These are phyloP conservation scores for Drosophila meridionalis DNA, from an alignment of 2,888 invertebrate genomes.

Conservation along the genomic window DNA sequence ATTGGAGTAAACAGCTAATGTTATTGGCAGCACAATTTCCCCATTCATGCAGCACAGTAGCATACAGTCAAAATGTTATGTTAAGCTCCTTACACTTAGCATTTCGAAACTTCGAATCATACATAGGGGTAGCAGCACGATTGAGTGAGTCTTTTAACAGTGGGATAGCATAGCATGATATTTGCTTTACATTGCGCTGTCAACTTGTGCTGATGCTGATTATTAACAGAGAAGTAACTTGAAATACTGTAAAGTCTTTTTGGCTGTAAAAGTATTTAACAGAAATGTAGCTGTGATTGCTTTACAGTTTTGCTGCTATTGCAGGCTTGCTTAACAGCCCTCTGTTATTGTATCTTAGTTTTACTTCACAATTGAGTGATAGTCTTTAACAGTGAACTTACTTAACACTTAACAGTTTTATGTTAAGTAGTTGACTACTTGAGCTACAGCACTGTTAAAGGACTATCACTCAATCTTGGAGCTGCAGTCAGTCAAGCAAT, in stretches of 20 bases:
- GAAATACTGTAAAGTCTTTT: neutral
- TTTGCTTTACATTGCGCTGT: neutral
- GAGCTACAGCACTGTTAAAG: neutral
- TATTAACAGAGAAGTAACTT: neutral
- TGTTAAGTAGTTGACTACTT: neutral
- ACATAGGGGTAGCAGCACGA: too few relatives aligned
- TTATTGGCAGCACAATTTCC: neutral
- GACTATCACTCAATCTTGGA: too few relatives aligned
- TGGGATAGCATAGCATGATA: constrained; percentile 5
- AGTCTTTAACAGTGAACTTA: too few relatives aligned
- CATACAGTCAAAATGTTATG: neutral
- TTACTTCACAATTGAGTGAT: neutral
- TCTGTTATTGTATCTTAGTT: neutral
- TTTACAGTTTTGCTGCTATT: neutral
- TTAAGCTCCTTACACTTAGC: neutral
- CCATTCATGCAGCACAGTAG: neutral
- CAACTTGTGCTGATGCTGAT: too few relatives aligned
- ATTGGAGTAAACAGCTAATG: neutral
- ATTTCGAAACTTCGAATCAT: constrained; percentile 5
- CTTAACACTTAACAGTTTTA: neutral
- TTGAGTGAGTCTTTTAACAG: neutral
- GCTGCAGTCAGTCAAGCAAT: neutral
- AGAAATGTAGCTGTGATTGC: neutral
- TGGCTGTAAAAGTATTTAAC: neutral
- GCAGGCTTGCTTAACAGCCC: neutral